Evolutionary conservation across 2,888 invertebrate genomes (phyloP), one percentile per base, ranked within the genome.

Genomic region (Ectobius pallidus): DNA sequence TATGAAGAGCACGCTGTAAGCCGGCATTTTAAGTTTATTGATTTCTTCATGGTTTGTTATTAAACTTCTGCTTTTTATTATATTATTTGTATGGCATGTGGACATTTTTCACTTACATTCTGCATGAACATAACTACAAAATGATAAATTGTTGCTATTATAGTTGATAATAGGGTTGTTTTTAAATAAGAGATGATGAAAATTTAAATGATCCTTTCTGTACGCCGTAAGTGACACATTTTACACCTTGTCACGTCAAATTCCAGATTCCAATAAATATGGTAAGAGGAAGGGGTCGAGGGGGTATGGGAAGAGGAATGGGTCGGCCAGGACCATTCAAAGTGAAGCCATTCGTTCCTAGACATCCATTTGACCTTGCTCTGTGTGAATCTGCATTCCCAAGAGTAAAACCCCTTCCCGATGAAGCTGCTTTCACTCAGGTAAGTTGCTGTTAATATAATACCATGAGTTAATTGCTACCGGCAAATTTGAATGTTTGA

Each of bases 361-460:
- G 94, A 39, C 94, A 95, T 78, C 95, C 95, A 0, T 96, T 96
- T 79, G 96, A 96, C 81, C 85, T 95, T 73, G 91, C 93, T 1
- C 84, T 95, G 39, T 96, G 96, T 74, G 97, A 97, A 81, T 90
- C 92, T 49, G 91, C 92, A 1, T 98, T 98, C 80, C 96, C 96
- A 0, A 87, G 94, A 78, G 94, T 94, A 16, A 91, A 91, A 77
- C 89, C 95, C 0, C 88, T 89, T 0, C 87, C 92, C 0, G 97
- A 97, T 79, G 98, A 98, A 81, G 87, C 93, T 2, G 88, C 90
- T 0, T 88, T 97, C 46, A 95, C 95, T 20, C 90, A 92, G 85
- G 92, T 92, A 85, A 78, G n/a, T n/a, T n/a, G n/a, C n/a, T n/a
- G n/a, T n/a, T n/a, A n/a, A n/a, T n/a, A n/a, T n/a, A n/a, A 77